Percentiles rank a stretch among this genome's conserved stretches.
Conservation (phyloP, 2,113 vertebrate species). For the Hippocampus guttulatus region DNA sequence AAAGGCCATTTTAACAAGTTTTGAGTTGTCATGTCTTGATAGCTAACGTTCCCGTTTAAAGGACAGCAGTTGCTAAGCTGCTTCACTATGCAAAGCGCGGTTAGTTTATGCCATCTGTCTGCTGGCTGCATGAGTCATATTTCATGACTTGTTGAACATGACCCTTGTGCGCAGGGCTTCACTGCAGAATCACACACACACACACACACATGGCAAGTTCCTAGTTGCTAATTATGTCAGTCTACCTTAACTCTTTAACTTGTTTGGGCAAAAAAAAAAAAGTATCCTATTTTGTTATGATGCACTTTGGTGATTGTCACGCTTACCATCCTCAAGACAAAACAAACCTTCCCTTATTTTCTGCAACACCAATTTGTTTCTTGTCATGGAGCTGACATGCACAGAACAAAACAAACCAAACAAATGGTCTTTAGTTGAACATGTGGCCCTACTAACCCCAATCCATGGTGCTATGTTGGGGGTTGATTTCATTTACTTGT, state of each 20-base stretch:
- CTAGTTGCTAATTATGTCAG: conserved; percentile 16
- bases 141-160: conserved; percentile 18
- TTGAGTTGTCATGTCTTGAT: conserved; percentile 76
- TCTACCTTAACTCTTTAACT: conserved; percentile 13
- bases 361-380: conserved; percentile 9
- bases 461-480: conserved; percentile 63
- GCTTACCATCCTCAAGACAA: conserved; percentile 17
- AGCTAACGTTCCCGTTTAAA: conserved; percentile 47
- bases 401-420: conserved; percentile 76
- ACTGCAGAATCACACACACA: conserved; percentile 26
- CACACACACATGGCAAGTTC: not conserved
- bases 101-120: conserved; percentile 19
- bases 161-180: conserved; percentile 20
- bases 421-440: conserved; percentile 81
- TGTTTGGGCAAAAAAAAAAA: conserved; percentile 21
- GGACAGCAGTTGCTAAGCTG: conserved; percentile 28
- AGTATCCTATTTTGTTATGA: not conserved
- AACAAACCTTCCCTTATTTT: conserved; percentile 16
- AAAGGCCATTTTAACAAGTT: conserved; percentile 79
- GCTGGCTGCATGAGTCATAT: conserved; percentile 28
- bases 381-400: conserved; percentile 58
- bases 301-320: conserved; percentile 13
- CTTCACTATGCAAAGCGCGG: conserved; percentile 51
- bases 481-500: conserved; percentile 59
- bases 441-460: conserved; percentile 57